Base-by-base conservation (phyloP, 2,113 vertebrate species). In the Caretta caretta region DNA sequence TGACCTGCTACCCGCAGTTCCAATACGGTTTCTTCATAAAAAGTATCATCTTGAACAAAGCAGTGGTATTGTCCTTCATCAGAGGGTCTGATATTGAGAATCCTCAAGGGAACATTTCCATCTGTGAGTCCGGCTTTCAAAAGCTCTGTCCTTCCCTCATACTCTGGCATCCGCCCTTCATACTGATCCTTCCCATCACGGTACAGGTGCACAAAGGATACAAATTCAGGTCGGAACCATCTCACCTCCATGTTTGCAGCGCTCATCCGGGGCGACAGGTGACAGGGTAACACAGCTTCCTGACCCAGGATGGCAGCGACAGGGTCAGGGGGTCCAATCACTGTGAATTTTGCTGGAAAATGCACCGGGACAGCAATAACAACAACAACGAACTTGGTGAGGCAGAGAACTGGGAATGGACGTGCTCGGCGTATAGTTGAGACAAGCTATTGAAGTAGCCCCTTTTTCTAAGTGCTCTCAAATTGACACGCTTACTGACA, bases 141-240 rank as follows among this genome's bases (percentile, higher is more conserved):
- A 8, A 98, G 93, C 24, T 93, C 93, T 22, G 81, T 96, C 16
- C 97, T 97, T 56, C 95, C 96, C 19, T 2, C 78, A 76, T 97
- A 97, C 2, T 48, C 65, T 16, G 69, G 75, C 94, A 97, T 90
- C 87, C 97, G 97, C 83, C 94, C 90, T 11, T 97, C 91, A 1
- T 42, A 4, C 10, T 49, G 49, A 49, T 49, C 49, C 49, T 49
- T 49, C 49, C 49, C 49, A 49, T 49, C 49, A 49, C 49, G 49
- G 3, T 49, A 49, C 49, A 49, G 49, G 49, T 49, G 10, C 49
- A 49, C 49, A 49, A 49, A 49, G 49, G 49, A 49, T 49, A 10
- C 8, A 49, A 10, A 49, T 10, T 49, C 49, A 49, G 49, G 10
- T 49, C 49, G 49, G 49, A 49, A 49, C 49, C 49, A 49, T 49